Percentiles rank a stretch among this genome's conserved stretches.
Evolutionary conservation across 2,888 invertebrate genomes (phyloP).

Genomic region (Tanypteryx hageni): DNA sequence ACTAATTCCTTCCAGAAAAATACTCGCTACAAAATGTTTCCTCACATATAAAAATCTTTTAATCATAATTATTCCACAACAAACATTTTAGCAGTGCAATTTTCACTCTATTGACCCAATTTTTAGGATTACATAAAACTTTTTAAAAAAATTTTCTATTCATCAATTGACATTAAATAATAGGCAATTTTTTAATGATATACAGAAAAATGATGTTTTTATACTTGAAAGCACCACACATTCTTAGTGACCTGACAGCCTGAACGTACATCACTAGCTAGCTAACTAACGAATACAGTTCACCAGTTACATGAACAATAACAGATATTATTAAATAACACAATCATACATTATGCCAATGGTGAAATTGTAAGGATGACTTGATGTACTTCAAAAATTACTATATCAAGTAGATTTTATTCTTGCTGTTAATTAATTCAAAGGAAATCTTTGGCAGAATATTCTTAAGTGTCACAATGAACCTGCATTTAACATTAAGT

Average conservation of each 20-base stretch:
- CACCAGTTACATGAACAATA: slow-evolving; percentile 50
- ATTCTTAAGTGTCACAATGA: slow-evolving; percentile 46
- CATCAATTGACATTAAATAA: slow-evolving; percentile 50
- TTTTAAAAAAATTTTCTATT: slow-evolving; percentile 41
- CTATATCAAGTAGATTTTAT: slow-evolving; percentile 35
- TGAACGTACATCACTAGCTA: slow-evolving; percentile 47
- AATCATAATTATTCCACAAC: slow-evolving; percentile 62
- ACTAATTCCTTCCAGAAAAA: slow-evolving; percentile 64
- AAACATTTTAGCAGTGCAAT: slow-evolving; percentile 60
- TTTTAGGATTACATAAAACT: slow-evolving; percentile 57
- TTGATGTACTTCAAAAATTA: slow-evolving; percentile 33
- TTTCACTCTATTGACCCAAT: slow-evolving; percentile 59
- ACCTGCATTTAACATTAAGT: slow-evolving; percentile 47
- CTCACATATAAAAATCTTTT: slow-evolving; percentile 64
- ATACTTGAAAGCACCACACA: slow-evolving; percentile 61
- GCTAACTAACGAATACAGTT: slow-evolving; percentile 57
- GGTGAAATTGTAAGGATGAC: slow-evolving; percentile 42
- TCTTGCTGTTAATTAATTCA: slow-evolving; percentile 46
- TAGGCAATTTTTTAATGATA: slow-evolving; percentile 47
- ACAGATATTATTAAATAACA: slow-evolving; percentile 52
- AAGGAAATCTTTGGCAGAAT: slow-evolving; percentile 43
- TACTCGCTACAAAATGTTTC: slow-evolving; percentile 63
- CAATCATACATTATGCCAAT: slow-evolving; percentile 42
- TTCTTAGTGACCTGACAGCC: slow-evolving; percentile 56
- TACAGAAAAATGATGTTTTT: slow-evolving; percentile 45